Base-by-base conservation (phyloP, 2,113 vertebrate genomes). In the Gasterosteus nipponicus region DNA sequence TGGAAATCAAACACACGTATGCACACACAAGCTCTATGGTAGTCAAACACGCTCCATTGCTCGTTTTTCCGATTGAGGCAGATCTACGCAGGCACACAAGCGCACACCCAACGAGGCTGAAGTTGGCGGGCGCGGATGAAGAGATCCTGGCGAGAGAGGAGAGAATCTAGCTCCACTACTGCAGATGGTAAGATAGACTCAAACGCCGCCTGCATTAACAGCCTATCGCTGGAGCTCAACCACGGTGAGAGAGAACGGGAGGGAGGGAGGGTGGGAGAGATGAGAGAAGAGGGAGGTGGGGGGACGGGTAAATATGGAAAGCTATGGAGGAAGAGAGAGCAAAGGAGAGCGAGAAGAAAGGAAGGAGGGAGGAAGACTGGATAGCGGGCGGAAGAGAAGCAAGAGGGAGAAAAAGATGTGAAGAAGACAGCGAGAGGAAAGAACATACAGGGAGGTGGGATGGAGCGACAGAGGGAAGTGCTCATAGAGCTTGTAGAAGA, bases 151-250 rank as follows among this genome's bases (percentile, higher is more conserved):
- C 74, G 85, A 84, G 86, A 87, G 85, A 83, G 71, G 74, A 92
- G 86, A 91, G 82, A 94, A 95, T 94, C 85, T 70, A 95, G 95
- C 96, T 95, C 95, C 95, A 96, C 95, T 96, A 87, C 95, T 95
- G 95, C 91, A 93, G 96, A 96, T 96, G 95, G 96, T 94, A 94
- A 95, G 94, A 94, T 94, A 95, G 95, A 95, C 95, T 96, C 95
- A 93, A 94, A 96, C 93, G 93, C 95, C 90, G 96, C 96, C 95
- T 95, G 96, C 96, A 96, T 94, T 95, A 94, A 94, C 94, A 96
- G 95, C 96, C 96, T 97, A 97, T 97, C 96, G 95, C 94, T 95
- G 95, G 92, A 87, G 89, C 94, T 95, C 89, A 92, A 92, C 83
- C 82, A 89, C 77, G 86, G 75, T 88, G 76, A 60, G 87, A 47